These are phyloP conservation scores for Chanos chanos DNA, from an alignment of 2,797 vertebrate genomes.

Conservation along the genomic window DNA sequence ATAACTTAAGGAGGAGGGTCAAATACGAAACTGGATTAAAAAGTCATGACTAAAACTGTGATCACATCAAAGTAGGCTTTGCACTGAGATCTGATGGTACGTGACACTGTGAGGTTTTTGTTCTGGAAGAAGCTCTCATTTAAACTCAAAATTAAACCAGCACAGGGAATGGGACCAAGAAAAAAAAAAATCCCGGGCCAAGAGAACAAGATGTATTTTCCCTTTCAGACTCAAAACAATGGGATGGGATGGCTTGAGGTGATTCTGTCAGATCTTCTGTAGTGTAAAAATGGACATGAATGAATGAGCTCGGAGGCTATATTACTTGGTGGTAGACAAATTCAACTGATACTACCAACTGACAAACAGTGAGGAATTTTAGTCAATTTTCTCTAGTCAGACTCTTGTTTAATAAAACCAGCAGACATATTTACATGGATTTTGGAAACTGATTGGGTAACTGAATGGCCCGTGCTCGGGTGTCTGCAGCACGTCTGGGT, in stretches of 20 bases:
- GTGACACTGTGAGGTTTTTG: conserved; percentile 69
- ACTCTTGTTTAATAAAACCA: conserved; percentile 38
- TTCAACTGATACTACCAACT: conserved; percentile 47
- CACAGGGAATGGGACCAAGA: conserved; percentile 36
- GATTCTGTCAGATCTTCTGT: conserved; percentile 35
- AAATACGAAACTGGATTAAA: conserved; percentile 70
- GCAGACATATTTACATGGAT: conserved; percentile 42
- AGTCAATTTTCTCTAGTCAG: conserved; percentile 31
- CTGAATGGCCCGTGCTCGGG: conserved; percentile 44
- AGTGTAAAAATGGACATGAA: conserved; percentile 41
- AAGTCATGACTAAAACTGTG: conserved; percentile 58
- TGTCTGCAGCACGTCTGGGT: conserved; percentile 55
- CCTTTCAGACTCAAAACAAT: conserved; percentile 51
- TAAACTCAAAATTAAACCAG: conserved; percentile 59
- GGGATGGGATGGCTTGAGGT: conserved; percentile 42
- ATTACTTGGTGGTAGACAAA: conserved; percentile 23
- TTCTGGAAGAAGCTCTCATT: conserved; percentile 57
- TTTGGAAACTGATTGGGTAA: conserved; percentile 42
- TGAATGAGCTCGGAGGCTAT: not conserved
- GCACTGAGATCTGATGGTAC: conserved; percentile 66
- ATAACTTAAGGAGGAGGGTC: conserved; percentile 56
- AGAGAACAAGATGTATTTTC: conserved; percentile 61
- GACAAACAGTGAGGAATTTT: conserved; percentile 31
- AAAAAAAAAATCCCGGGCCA: conserved; percentile 18
- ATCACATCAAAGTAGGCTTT: conserved; percentile 69